Base-by-base conservation (phyloP, 2,888 invertebrate genomes). In the Tridacna crocea region DNA sequence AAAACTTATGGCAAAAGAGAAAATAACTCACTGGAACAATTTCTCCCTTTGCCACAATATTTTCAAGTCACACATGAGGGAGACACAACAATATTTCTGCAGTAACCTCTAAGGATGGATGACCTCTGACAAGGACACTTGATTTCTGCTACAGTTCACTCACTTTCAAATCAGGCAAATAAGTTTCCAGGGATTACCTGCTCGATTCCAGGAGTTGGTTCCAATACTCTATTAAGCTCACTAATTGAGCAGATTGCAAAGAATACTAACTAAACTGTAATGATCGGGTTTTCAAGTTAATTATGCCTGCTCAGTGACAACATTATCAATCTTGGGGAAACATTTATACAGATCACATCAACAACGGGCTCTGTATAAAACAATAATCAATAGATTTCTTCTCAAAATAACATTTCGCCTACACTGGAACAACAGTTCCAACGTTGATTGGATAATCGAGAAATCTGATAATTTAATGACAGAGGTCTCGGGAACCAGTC, bases 241-340 rank as follows among this genome's bases (percentile, higher is more conserved):
- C 72, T 77, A 77, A 77, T 68, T 77, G 75, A 47, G 75, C 77
- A 74, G 80, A 84, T 79, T 80, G 80, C 65, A 63, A 70, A 68
- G 76, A 65, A 79, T 65, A 79, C 70, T 66, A 70, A 63, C 77
- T 47, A 47, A 63, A 78, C 22, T 78, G 79, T 84, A 84, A 84
- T 84, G 81, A 81, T 79, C 74, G 58, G 79, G 77, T 82, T 84
- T 84, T 79, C 81, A 77, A 81, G 84, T 84, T 81, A 84, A 84
- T 81, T 84, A 79, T 84, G 81, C 79, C 72, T 76, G 78, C 76
- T 73, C 61, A 84, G 77, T 84, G 84, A 84, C 84, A 84, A 84
- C 79, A 79, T 72, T 82, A 84, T 84, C 84, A 84, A 84, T 84
- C 84, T 84, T 82, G 72, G 84, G 72, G 79, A 82, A 84, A 84